phyloP scores from a whole-genome alignment of 2,113 vertebrate genomes.

The Octodon degus region DNA sequence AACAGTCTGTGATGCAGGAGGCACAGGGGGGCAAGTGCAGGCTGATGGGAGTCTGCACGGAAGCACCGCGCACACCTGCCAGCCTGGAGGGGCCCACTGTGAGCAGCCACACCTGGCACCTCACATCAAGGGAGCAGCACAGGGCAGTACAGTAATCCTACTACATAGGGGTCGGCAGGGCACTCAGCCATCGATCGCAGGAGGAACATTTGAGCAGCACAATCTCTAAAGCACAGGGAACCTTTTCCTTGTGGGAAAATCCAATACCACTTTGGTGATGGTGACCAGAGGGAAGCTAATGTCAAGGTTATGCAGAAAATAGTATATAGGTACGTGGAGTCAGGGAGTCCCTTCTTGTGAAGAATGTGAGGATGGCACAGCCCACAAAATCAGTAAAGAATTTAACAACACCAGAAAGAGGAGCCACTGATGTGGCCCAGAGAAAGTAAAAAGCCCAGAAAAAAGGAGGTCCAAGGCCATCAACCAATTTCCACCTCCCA shows the following conservation, averaged over 20 bases:
- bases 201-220: slow-evolving; percentile 47
- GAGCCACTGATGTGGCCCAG: background rate
- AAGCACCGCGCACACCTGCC: slow-evolving; percentile 2
- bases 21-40: slow-evolving; percentile 54
- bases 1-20: background rate
- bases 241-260: background rate
- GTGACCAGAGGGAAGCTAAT: slow-evolving; percentile 15
- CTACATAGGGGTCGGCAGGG: slow-evolving; percentile 27
- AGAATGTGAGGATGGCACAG: background rate
- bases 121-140: slow-evolving; percentile 51
- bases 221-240: background rate
- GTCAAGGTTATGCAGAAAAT: slow-evolving; percentile 52
- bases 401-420: background rate
- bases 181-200: background rate
- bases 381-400: slow-evolving; percentile 13
- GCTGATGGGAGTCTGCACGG: slow-evolving; percentile 18
- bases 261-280: slow-evolving; percentile 42
- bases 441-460: background rate
- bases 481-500: background rate
- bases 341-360: background rate
- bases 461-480: slow-evolving; percentile 16
- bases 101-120: background rate
- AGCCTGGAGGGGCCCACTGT: slow-evolving; percentile 31
- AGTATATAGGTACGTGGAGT: slow-evolving; percentile 11
- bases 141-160: slow-evolving; percentile 56